Base-by-base conservation (phyloP, 2,113 vertebrate species). In the Cyprinodon tularosa region DNA sequence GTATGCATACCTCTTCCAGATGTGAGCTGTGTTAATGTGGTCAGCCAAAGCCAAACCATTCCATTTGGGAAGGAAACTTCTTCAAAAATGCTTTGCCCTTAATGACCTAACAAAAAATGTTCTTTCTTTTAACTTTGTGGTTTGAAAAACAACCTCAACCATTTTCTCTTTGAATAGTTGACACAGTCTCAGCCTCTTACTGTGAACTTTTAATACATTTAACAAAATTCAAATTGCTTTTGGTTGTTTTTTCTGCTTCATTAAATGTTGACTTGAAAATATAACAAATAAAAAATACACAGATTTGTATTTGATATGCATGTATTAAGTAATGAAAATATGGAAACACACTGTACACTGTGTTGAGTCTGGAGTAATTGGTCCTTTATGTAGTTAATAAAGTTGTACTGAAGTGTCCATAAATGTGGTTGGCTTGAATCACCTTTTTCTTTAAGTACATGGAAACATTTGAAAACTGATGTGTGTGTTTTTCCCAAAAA, bases 61-160 rank as follows among this genome's bases (percentile, higher is more conserved):
- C 47, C 36, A 53, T 3, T 36, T 22, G 44, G 40, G 22, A 44
- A 39, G 66, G 61, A 63, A 47, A 71, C 48, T 79, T 83, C 60
- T 62, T 20, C 48, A 48, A 64, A 72, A 72, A 73, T 67, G 68
- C 79, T 83, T 90, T 77, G 45, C 20, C 68, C 22, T 40, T 13
- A 76, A 50, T 78, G 77, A 82, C 72, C 67, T 39, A 2, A 44
- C 48, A 82, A 71, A 71, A 60, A 71, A 60, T 22, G 13, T 69
- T 59, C 66, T 44, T 38, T 38, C 39, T 53, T 57, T 44, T 40
- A 42, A 4, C 44, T 75, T 47, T 85, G 80, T 81, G 72, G 76
- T 85, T 72, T 64, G 42, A 70, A 62, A 81, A 85, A 85, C 78
- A 89, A 40, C 72, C 74, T 48, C 29, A 42, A 71, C 66, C 77